Evolutionary conservation across 2,797 vertebrate genomes (phyloP), one percentile per base, ranked within the genome.

Genomic region (Cryptoblepharus egeriae): DNA sequence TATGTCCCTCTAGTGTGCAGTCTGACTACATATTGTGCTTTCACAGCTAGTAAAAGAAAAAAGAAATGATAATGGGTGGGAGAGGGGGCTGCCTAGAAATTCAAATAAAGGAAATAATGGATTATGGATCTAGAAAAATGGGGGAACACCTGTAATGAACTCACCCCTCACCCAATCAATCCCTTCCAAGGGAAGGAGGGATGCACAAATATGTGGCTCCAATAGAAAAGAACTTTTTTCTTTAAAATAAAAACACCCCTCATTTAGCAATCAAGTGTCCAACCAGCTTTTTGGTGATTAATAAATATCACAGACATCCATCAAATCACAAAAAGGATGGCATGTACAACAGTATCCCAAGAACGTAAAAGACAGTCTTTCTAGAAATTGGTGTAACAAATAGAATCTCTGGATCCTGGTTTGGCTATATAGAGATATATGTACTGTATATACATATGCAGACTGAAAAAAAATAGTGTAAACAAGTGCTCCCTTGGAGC

Each of bases 311-410:
- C 73, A 80, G 81, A 88, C 76, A 83, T 81, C 79, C 84, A 87
- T 79, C 75, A 77, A 88, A 81, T 84, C 81, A 80, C 68, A 71
- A 76, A 82, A 9, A 42, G 42, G 49, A 13, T 70, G 39, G 69
- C 49, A 79, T 60, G 64, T 89, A 86, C 84, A 89, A 80, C 77
- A 74, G 80, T 74, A 84, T 57, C 45, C 75, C 84, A 88, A 86
- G 79, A 83, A 83, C 73, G n/a, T 45, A 35, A 82, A 77, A 88
- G 60, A 64, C 84, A 76, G 65, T 84, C 22, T 65, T 73, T 77
- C 45, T 81, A 88, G 83, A 85, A 88, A 89, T 86, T 79, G 60
- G 72, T 81, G 69, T 86, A 85, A 88, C 82, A 86, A 88, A 85
- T 73, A 83, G 63, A 86, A 49, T 77, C 72, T 81, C n/a, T 73